Percentiles rank a stretch among this genome's conserved stretches.
Evolutionary conservation across 2,888 invertebrate genomes (phyloP).

Genomic region (Lydus trimaculatus): DNA sequence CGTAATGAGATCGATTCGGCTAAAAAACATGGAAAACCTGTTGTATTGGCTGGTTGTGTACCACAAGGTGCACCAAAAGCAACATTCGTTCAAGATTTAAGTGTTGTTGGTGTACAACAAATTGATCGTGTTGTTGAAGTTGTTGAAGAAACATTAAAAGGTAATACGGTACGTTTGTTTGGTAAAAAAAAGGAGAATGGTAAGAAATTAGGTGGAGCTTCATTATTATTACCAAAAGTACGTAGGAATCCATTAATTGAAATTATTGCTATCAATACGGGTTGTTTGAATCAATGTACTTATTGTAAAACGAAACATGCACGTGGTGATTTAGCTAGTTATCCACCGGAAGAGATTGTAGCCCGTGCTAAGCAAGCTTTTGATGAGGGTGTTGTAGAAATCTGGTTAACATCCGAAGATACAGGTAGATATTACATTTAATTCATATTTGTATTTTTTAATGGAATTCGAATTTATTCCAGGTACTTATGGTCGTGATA

Average conservation of each 20-base stretch:
- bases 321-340: slow-evolving; percentile 94
- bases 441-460: not conserved
- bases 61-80: slow-evolving; percentile 91
- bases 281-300: slow-evolving; percentile 97
- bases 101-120: slow-evolving; percentile 98
- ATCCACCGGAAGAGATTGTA: slow-evolving; percentile 88
- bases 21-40: slow-evolving; percentile 74
- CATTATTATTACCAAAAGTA: slow-evolving; percentile 89
- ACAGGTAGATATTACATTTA: slow-evolving; percentile 68
- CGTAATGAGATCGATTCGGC: slow-evolving; percentile 86
- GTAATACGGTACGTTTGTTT: slow-evolving; percentile 63
- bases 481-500: slow-evolving; percentile 94
- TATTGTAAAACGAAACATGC: slow-evolving; percentile 99
- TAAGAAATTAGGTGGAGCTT: slow-evolving; percentile 86
- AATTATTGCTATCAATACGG: slow-evolving; percentile 96
- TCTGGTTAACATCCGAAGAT: slow-evolving; percentile 98
- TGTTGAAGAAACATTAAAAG: slow-evolving; percentile 97
- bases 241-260: slow-evolving; percentile 95
- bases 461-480: slow-evolving; percentile 16
- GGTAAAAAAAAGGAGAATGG: slow-evolving; percentile 84
- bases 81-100: slow-evolving; percentile 75
- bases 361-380: slow-evolving; percentile 87
- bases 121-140: slow-evolving; percentile 97
- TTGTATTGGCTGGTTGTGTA: slow-evolving; percentile 98
- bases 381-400: slow-evolving; percentile 90